A percentile compares a stretch with the other conserved stretches of the same genome.
These are phyloP conservation scores for Hypena proboscidalis DNA, from an alignment of 2,888 invertebrate species.

Conservation along the genomic window DNA sequence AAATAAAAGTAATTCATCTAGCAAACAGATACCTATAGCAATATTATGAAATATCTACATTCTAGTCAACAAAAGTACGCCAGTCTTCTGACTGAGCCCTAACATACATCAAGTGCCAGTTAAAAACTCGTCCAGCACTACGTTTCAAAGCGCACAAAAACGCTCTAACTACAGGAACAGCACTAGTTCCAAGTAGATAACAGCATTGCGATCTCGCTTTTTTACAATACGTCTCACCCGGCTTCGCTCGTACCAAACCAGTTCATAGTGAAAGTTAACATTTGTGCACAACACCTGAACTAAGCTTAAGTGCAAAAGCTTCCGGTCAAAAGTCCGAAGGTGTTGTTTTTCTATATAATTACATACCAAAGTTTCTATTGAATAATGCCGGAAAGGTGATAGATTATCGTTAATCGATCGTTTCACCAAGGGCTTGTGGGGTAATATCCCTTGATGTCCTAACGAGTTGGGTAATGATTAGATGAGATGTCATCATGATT, in stretches of 20 bases:
- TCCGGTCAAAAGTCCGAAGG: slow-evolving; percentile 67
- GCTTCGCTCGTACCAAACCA: slow-evolving; percentile 58
- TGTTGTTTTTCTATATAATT: slow-evolving; percentile 64
- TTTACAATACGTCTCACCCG: slow-evolving; percentile 51
- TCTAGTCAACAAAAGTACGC: no score
- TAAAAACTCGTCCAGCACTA: no score
- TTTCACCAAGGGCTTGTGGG: slow-evolving; percentile 30
- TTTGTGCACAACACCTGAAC: slow-evolving; percentile 68
- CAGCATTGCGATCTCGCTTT: slow-evolving; percentile 48
- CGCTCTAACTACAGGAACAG: slow-evolving; percentile 20
- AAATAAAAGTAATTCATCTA: no score
- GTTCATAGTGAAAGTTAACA: slow-evolving; percentile 73
- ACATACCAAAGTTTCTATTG: slow-evolving; percentile 55
- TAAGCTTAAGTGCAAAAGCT: slow-evolving; percentile 55
- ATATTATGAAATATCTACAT: no score
- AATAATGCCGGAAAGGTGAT: slow-evolving; percentile 37
- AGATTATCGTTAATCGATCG: slow-evolving; percentile 41
- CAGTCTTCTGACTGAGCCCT: no score
- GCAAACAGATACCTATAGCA: no score
- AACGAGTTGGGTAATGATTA: slow-evolving; percentile 6
- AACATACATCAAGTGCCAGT: no score
- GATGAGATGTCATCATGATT: not conserved
- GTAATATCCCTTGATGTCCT: slow-evolving; percentile 26
- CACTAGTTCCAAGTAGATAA: slow-evolving; percentile 23
- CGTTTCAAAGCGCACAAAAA: no score